These are phyloP conservation scores for Triplophysa yarkandensis DNA, from an alignment of 2,797 vertebrate genomes.

Conservation along the genomic window DNA sequence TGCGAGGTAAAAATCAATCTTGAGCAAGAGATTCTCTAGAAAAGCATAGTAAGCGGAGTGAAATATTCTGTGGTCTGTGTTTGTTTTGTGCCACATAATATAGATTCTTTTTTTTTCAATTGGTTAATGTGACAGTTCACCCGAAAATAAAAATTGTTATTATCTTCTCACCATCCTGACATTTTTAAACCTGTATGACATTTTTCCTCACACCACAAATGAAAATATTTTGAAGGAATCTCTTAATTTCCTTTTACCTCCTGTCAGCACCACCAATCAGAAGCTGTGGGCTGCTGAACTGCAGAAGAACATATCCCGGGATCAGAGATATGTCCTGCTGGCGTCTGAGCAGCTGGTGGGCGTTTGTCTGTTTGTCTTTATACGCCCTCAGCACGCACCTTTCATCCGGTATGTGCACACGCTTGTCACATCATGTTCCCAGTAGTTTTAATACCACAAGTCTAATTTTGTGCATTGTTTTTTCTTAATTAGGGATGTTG, in stretches of 20 bases:
- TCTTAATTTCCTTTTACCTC: conserved; percentile 2
- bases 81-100: not conserved
- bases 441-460: no score
- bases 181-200: no score
- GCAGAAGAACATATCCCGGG: conserved; percentile 96
- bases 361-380: conserved; percentile 95
- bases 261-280: conserved; percentile 94
- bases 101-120: not conserved
- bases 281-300: conserved; percentile 98
- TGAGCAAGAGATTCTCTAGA: not conserved
- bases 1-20: conserved; percentile 81
- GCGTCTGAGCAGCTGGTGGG: conserved; percentile 98
- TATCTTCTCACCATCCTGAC: no score
- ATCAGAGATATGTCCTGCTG: conserved; percentile 94
- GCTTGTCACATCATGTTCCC: not conserved
- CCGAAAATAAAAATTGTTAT: no score
- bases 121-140: no score
- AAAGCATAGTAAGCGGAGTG: not conserved
- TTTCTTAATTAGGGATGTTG: conserved; percentile 84
- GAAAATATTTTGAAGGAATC: not conserved
- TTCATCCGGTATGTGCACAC: conserved; percentile 82
- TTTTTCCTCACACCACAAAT: no score
- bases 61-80: not conserved
- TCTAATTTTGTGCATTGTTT: not conserved
- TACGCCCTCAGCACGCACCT: conserved; percentile 95